Conservation (phyloP, 2,888 invertebrate species). For the Melikaiella ostensackeni region DNA sequence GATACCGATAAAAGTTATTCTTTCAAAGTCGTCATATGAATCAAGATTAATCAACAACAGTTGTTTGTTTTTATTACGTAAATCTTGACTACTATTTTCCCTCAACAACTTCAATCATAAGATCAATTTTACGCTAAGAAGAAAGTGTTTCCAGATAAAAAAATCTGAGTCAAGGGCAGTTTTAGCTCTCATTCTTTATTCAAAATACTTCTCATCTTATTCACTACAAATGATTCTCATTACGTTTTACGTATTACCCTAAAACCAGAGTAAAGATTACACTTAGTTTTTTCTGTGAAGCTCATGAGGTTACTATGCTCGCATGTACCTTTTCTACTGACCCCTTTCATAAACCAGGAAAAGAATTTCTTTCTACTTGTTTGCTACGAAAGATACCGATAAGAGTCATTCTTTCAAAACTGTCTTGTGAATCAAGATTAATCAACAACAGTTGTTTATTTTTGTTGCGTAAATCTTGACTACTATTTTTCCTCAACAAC, state of each 20-base stretch:
- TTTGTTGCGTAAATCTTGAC: not conserved
- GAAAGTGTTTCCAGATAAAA: too few relatives aligned
- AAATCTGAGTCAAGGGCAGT: not conserved
- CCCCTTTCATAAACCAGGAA: slow-evolving; percentile 8
- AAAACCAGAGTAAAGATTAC: too few relatives aligned
- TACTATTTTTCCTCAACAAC: not conserved
- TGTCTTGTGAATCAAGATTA: not conserved
- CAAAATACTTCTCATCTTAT: not conserved
- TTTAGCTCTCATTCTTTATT: not conserved
- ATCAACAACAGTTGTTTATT: not conserved
- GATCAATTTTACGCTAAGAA: too few relatives aligned
- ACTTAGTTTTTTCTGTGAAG: too few relatives aligned
- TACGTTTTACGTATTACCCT: not conserved
- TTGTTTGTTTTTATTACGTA: not conserved
- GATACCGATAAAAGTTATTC: slow-evolving; percentile 6
- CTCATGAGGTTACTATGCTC: too few relatives aligned
- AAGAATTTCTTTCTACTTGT: not conserved
- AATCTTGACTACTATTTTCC: not conserved
- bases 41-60: not conserved
- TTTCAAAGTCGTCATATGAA: slow-evolving; percentile 5
- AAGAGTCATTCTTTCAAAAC: slow-evolving; percentile 13
- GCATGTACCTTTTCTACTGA: not conserved
- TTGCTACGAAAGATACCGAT: not conserved
- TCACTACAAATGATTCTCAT: not conserved
- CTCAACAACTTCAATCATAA: too few relatives aligned